phyloP scores from a whole-genome alignment of 2,113 vertebrate genomes.

The Sinocyclocheilus anshuiensis region DNA sequence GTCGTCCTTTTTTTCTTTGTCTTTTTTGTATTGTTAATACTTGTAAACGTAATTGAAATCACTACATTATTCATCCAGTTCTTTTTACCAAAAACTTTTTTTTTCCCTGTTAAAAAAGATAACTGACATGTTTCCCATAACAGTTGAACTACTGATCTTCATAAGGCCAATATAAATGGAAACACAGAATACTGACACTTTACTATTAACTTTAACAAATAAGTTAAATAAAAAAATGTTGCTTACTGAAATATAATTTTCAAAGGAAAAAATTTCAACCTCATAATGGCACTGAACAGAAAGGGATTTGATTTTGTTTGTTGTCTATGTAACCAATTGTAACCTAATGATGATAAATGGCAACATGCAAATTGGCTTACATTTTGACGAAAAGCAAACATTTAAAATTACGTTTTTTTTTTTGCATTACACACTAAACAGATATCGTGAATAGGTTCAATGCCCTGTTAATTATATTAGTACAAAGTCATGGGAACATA shows the following conservation, averaged over 20 bases:
- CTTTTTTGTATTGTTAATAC: neutral
- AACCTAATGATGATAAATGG: neutral
- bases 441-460: neutral
- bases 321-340: neutral
- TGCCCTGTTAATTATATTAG: slow-evolving; percentile 3
- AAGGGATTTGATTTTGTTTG: neutral
- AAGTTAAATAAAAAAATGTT: neutral
- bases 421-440: neutral
- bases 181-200: neutral
- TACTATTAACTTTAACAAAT: neutral
- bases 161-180: neutral
- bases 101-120: neutral
- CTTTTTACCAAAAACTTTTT: neutral
- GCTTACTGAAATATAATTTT: neutral
- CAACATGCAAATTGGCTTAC: neutral
- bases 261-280: neutral
- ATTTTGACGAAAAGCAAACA: neutral
- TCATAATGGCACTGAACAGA: neutral
- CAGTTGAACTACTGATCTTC: neutral
- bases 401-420: neutral
- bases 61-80: neutral
- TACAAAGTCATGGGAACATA: neutral
- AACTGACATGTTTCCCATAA: neutral
- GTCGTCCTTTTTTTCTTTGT: neutral
- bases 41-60: neutral